Base-by-base conservation (phyloP, 2,113 vertebrate genomes). In the Phalacrocorax pelagicus region DNA sequence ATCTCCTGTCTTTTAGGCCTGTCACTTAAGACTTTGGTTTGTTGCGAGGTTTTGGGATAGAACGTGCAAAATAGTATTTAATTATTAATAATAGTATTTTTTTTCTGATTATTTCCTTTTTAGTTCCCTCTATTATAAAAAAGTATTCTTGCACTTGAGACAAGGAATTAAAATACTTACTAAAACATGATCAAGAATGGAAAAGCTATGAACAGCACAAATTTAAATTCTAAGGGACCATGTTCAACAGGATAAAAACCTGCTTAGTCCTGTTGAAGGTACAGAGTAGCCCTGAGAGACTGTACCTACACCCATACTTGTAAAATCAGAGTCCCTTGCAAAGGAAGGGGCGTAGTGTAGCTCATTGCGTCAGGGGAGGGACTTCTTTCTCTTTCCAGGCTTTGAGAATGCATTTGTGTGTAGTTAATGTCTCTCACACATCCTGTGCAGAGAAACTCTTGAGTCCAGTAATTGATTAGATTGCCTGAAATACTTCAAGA, bases 91-190 rank as follows among this genome's bases (percentile, higher is more conserved):
- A 46, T 17, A 5, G 11, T 10, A 7, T 3, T 46, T 42, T 59
- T 59, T 85, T 66, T 29, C 26, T 72, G 55, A 62, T 0, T 3
- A n/a, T 78, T 92, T 88, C 42, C 21, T 82, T 7, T 42, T 92
- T 92, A 81, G 19, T 91, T 87, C 26, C 26, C 51, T 81, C 40
- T 95, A 36, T 96, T 96, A 81, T 97, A 81, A 94, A 81, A 49
- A 89, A 72, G 22, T 85, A 40, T 59, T 85, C 72, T 94, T 88
- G 63, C 34, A 32, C 12, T 46, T 78, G 38, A 88, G 16, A 40
- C 84, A 67, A n/a, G 24, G 73, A 86, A 52, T 89, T 84, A 55
- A n/a, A 88, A 92, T 42, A 75, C 52, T 75, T 72, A 34, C 5
- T 75, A 62, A 75, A 51, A 93, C 2, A 47, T 44, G 34, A 90